A percentile compares a stretch with the other conserved stretches of the same genome.
Evolutionary conservation across 2,888 invertebrate species (phyloP).

Genomic region (Cancer borealis): DNA sequence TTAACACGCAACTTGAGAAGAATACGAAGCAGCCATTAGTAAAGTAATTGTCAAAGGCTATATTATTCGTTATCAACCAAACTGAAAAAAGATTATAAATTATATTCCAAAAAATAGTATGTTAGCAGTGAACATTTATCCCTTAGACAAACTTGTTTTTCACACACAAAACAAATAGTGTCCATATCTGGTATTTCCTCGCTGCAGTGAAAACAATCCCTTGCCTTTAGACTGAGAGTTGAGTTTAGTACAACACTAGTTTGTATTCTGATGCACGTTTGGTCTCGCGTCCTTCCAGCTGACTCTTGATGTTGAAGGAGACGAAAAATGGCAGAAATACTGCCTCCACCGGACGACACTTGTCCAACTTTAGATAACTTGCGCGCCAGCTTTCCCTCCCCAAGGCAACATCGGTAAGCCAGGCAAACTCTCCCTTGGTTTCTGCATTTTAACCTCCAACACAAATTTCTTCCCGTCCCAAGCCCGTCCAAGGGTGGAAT

Average conservation of each 20-base stretch:
- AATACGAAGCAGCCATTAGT: too few species aligned
- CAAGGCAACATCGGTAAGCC: not conserved
- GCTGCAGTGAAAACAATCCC: too few species aligned
- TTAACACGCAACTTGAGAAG: too few species aligned
- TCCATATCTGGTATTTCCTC: too few species aligned
- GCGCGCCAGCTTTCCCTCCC: not conserved
- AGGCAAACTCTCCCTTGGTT: not conserved
- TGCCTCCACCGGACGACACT: not conserved
- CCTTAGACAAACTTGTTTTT: too few species aligned
- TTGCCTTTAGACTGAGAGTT: not conserved
- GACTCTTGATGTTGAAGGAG: not conserved
- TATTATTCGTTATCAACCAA: too few species aligned
- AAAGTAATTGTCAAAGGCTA: too few species aligned
- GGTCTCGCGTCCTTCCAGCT: not conserved
- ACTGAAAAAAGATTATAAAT: too few species aligned
- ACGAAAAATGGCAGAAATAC: constrained; percentile 18
- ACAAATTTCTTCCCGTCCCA: not conserved
- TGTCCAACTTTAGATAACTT: constrained; percentile 24
- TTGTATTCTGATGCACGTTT: not conserved
- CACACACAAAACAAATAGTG: too few species aligned
- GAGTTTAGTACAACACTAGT: not conserved
- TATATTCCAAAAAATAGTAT: too few species aligned
- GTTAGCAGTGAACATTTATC: too few species aligned
- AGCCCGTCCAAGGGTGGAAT: not conserved
- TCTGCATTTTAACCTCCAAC: not conserved